Evolutionary conservation across 2,113 vertebrate genomes (phyloP), one percentile per base, ranked within the genome.

Genomic region (Poecile atricapillus): DNA sequence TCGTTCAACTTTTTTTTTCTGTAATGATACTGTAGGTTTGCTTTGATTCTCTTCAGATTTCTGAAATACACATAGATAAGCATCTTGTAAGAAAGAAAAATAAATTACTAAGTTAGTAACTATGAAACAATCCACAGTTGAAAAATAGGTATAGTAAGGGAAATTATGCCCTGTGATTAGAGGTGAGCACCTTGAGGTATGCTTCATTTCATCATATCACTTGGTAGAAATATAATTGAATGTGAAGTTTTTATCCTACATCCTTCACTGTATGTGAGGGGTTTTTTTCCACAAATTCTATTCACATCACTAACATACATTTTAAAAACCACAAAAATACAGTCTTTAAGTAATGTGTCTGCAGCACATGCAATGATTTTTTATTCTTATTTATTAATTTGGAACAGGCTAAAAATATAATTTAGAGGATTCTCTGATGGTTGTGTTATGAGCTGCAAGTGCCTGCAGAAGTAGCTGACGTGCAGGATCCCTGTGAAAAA

Each of bases 371-470:
- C 50, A 33, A 3, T 65, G 39, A 4, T 35, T 73, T 71, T 71
- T 74, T 73, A 33, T 9, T 49, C 14, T 23, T 35, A 27, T 24
- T 59, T 59, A 49, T 82, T 69, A 53, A 65, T 56, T 49, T 84
- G 24, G 83, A 94, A 28, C 35, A 15, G 8, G 7, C 28, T 52
- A 46, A 75, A 93, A 85, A 65, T 59, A 50, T 4, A 23, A 10
- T 59, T 58, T 62, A 37, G 19, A 17, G 23, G 21, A 31, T 69
- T 77, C 43, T 68, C 46, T 58, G 11, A 18, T 44, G 22, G 37
- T 74, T 1, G 0, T 5, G 2, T 59, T 46, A 11, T 2, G 25
- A 35, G 49, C 25, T 43, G 13, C 13, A 46, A 17, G 35, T 30
- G 24, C 22, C 39, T 50, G 35, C 17, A 52, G 59, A 37, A 80